Conservation (phyloP, 2,113 vertebrate genomes). For the Corynorhinus townsendii region DNA sequence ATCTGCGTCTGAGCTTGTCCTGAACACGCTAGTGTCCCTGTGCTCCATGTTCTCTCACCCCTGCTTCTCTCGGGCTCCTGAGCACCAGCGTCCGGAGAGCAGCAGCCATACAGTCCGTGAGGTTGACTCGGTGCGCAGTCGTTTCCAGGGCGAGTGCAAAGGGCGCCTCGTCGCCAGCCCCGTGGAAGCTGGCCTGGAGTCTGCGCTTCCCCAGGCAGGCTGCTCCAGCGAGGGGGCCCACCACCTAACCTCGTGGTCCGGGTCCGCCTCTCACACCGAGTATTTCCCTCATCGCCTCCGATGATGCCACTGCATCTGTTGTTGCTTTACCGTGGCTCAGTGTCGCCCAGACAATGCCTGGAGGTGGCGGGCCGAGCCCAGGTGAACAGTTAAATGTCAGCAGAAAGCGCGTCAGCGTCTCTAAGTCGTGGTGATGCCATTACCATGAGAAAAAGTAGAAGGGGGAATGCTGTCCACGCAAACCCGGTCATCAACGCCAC, state of each 20-base stretch:
- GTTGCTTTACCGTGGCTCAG: conserved; percentile 70
- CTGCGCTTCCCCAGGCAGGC: conserved; percentile 65
- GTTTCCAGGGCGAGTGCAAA: conserved; percentile 65
- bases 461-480: conserved; percentile 40
- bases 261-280: conserved; percentile 64
- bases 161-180: conserved; percentile 67
- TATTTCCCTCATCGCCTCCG: conserved; percentile 68
- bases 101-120: conserved; percentile 52
- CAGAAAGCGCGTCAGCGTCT: conserved; percentile 74
- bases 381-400: conserved; percentile 75
- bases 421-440: conserved; percentile 61
- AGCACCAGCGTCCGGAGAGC: conserved; percentile 42
- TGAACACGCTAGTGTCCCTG: neutral
- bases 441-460: conserved; percentile 62
- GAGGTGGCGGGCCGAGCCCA: conserved; percentile 64
- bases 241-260: conserved; percentile 55
- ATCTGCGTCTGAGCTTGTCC: neutral
- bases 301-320: conserved; percentile 75
- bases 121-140: conserved; percentile 68
- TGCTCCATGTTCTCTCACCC: neutral
- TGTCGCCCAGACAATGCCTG: conserved; percentile 70
- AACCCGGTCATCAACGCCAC: conserved; percentile 22
- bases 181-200: conserved; percentile 73
- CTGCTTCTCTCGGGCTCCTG: neutral
- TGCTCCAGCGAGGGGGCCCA: conserved; percentile 42